phyloP scores from a whole-genome alignment of 2,888 invertebrate species.

The Synergus laeviventris region DNA sequence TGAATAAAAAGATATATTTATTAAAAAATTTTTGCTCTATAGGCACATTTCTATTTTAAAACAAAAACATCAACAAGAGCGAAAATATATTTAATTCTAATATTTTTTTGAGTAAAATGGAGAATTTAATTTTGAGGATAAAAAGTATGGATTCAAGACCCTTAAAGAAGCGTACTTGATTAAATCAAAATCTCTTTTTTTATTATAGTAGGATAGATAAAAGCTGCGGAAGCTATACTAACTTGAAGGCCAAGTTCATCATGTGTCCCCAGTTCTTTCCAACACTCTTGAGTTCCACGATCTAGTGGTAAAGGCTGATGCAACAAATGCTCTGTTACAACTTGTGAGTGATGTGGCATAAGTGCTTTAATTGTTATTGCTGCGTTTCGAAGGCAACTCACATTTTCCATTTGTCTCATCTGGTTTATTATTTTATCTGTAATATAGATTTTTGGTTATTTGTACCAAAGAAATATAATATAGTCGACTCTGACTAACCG shows the following conservation, averaged over 20 bases:
- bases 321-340: conserved; percentile 66
- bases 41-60: too few relatives aligned
- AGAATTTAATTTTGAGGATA: too few relatives aligned
- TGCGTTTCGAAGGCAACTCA: conserved; percentile 63
- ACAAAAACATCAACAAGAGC: too few relatives aligned
- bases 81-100: too few relatives aligned
- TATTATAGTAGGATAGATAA: not conserved
- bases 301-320: conserved; percentile 69
- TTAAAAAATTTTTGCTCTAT: too few relatives aligned
- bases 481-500: too few relatives aligned
- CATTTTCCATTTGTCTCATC: conserved; percentile 69
- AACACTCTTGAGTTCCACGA: conserved; percentile 67
- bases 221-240: conserved; percentile 29
- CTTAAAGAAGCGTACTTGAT: too few relatives aligned
- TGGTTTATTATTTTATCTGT: conserved; percentile 68
- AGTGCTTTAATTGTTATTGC: conserved; percentile 64
- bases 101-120: too few relatives aligned
- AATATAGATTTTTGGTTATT: conserved; percentile 10
- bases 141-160: too few relatives aligned
- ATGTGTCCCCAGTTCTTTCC: conserved; percentile 67
- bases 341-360: conserved; percentile 65
- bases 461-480: not conserved
- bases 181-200: not conserved
- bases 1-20: too few relatives aligned
- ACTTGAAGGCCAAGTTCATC: conserved; percentile 63